These are phyloP conservation scores for Lacanobia wlatinum DNA, from an alignment of 2,888 invertebrate species.

Conservation along the genomic window DNA sequence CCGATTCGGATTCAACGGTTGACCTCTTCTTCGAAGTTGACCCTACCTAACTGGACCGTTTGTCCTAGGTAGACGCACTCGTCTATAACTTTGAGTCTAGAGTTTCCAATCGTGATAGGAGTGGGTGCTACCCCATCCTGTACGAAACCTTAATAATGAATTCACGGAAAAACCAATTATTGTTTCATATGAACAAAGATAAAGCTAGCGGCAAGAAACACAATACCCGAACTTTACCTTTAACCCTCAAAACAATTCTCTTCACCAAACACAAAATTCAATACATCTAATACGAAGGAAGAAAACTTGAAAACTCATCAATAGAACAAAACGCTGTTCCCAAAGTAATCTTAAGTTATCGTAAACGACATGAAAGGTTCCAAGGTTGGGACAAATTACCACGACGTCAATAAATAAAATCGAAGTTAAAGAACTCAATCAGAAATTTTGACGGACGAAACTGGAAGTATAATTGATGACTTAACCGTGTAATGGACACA, in stretches of 20 bases:
- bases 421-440: conserved; percentile 36
- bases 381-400: conserved; percentile 36
- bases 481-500: conserved; percentile 40
- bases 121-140: too few relatives aligned
- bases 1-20: too few relatives aligned
- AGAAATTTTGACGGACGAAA: conserved; percentile 47
- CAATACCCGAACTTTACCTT: conserved; percentile 41
- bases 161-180: conserved; percentile 2
- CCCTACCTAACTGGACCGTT: too few relatives aligned
- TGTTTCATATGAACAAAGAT: conserved; percentile 10
- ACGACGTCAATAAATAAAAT: conserved; percentile 41
- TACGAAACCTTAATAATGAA: background rate
- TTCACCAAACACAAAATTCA: conserved; percentile 42
- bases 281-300: conserved; percentile 24
- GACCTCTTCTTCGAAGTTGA: too few relatives aligned
- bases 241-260: conserved; percentile 27
- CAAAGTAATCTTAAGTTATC: conserved; percentile 59
- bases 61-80: too few relatives aligned
- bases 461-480: conserved; percentile 48
- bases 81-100: too few relatives aligned
- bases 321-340: conserved; percentile 45
- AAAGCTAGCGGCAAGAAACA: conserved; percentile 10
- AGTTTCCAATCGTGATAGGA: too few relatives aligned
- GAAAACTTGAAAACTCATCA: conserved; percentile 58
- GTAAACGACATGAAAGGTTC: conserved; percentile 35